Base-by-base conservation (phyloP, 1,140 invertebrate species). In the Laupala kohalensis region DNA sequence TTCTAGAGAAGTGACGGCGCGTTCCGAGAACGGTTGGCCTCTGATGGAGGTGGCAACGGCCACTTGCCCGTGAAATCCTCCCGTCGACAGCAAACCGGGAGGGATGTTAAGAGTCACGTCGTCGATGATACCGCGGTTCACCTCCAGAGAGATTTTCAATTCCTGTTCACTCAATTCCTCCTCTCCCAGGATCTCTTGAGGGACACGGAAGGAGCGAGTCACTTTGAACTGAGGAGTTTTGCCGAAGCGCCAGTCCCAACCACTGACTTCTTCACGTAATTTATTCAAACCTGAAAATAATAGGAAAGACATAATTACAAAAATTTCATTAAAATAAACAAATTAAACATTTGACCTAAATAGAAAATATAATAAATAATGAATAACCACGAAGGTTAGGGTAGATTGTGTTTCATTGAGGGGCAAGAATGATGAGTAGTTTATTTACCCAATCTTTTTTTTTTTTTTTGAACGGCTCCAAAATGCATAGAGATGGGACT, bases 181-280 rank as follows among this genome's bases (percentile, higher is more conserved):
- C 26, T 68, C 29, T 30, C 12, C 28, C 1, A 68, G 67, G 29
- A 71, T 26, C 28, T 71, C 70, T 64, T 74, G 70, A n/a, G 75
- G 75, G 5, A 77, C 53, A 13, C 30, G 70, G 68, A 75, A 78
- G 9, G 74, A 73, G 23, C 75, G 70, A 24, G 73, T 72, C 5
- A 93, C 86, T 0, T 85, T 87, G 79, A 97, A 97, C 76, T 88
- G 87, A 0, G 95, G 95, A 1, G 94, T 93, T 78, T 88, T 90
- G n/a, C 92, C 95, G 80, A 86, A 95, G 69, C 87, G 86, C 94
- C 94, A 97, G 67, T 93, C 86, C 94, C 94, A 97, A 19, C 87
- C 89, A 73, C 82, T 78, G 26, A 95, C 86, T 72, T 90, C 86
- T 64, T 85, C 78, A 64, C 84, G 83, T 71, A 92, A 84, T 70